These are phyloP conservation scores for Phenganax marumi DNA, from an alignment of 92 coral and sea anemone species.

Conservation along the genomic window DNA sequence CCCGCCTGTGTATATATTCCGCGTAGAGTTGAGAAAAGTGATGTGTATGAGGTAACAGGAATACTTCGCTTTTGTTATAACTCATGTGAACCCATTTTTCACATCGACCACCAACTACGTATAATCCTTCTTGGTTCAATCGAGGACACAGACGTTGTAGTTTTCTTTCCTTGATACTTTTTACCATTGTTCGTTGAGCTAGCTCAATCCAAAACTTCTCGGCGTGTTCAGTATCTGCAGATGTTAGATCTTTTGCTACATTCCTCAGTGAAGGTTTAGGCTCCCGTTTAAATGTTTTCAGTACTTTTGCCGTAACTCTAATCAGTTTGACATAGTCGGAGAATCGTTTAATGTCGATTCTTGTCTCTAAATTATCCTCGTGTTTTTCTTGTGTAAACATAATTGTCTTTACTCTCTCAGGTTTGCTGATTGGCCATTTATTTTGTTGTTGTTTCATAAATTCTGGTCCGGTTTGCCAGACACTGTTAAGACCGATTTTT, in stretches of 20 bases:
- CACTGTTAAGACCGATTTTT: too few species aligned
- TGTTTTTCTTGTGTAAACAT: neutral
- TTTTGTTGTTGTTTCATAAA: too few species aligned
- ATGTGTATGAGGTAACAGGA: conserved; percentile 58
- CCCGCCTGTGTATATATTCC: conserved; percentile 38
- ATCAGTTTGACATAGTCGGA: too few species aligned
- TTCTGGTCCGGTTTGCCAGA: too few species aligned
- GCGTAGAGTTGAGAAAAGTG: conserved; percentile 53
- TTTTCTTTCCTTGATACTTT: conserved; percentile 49
- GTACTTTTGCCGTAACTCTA: too few species aligned
- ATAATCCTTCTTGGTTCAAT: conserved; percentile 48
- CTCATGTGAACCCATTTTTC: conserved; percentile 60
- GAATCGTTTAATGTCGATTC: too few species aligned
- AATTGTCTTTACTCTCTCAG: neutral
- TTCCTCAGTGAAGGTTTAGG: too few species aligned
- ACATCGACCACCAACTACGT: conserved; percentile 59
- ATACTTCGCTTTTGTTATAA: conserved; percentile 51
- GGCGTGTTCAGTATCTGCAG: conserved; percentile 46
- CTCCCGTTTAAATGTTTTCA: too few species aligned
- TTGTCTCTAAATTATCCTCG: too few species aligned
- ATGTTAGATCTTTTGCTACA: conserved; percentile 20
- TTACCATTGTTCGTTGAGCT: conserved; percentile 44
- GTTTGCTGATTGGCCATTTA: neutral
- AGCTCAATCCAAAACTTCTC: conserved; percentile 62
- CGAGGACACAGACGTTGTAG: conserved; percentile 63